These are phyloP conservation scores for Danaus melanippus DNA, from an alignment of 1,140 invertebrate genomes.

Conservation along the genomic window DNA sequence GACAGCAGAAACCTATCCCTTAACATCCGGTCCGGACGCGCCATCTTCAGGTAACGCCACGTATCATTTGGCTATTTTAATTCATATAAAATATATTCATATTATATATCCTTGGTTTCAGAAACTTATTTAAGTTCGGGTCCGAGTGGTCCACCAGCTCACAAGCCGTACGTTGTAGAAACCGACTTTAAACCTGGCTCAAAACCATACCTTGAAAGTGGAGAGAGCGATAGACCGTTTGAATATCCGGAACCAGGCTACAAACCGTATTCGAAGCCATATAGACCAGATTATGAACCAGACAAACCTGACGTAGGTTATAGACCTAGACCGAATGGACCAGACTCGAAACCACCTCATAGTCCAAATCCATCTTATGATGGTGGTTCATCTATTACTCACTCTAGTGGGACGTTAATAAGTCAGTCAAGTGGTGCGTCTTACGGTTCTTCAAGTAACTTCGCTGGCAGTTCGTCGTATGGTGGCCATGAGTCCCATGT, in stretches of 20 bases:
- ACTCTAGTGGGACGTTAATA: no score
- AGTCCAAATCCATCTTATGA: slow-evolving; percentile 10
- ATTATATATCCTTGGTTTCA: slow-evolving; percentile 17
- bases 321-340: slow-evolving; percentile 16
- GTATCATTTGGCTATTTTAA: not conserved
- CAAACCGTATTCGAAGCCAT: slow-evolving; percentile 27
- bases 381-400: no score
- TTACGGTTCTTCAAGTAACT: no score
- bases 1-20: slow-evolving; percentile 29
- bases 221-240: no score
- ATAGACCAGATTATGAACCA: slow-evolving; percentile 17
- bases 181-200: not conserved
- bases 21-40: slow-evolving; percentile 23
- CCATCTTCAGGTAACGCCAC: slow-evolving; percentile 14
- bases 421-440: no score
- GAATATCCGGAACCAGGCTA: slow-evolving; percentile 10
- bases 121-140: slow-evolving; percentile 40
- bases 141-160: slow-evolving; percentile 33
- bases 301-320: slow-evolving; percentile 13
- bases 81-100: not conserved
- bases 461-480: no score
- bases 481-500: no score
- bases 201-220: no score
- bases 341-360: slow-evolving; percentile 5
- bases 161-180: slow-evolving; percentile 15